Percentiles rank a stretch among this genome's conserved stretches.
phyloP scores from a whole-genome alignment of 2,113 vertebrate genomes.

The Neotragus moschatus region DNA sequence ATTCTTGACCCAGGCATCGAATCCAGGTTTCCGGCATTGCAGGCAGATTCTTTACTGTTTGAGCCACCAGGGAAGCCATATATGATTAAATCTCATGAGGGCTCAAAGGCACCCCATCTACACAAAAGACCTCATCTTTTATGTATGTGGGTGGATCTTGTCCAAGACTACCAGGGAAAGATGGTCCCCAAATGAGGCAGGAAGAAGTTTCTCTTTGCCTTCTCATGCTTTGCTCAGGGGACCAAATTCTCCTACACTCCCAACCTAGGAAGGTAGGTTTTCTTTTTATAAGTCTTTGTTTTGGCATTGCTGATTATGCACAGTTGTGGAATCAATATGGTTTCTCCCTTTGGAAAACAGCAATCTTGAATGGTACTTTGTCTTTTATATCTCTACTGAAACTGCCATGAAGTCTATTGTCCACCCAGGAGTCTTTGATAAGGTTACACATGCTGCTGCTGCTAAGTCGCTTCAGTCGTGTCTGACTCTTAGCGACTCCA shows the following conservation, averaged over 20 bases:
- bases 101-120: background rate
- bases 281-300: background rate
- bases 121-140: background rate
- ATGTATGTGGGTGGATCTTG: background rate
- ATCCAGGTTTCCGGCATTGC: background rate
- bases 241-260: background rate
- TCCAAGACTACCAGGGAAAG: background rate
- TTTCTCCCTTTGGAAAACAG: background rate
- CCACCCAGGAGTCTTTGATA: background rate
- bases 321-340: background rate
- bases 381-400: background rate
- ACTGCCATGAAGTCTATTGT: background rate
- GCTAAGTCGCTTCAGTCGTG: background rate
- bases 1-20: background rate
- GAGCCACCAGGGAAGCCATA: background rate
- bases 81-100: background rate
- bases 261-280: background rate
- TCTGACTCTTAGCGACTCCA: accelerated
- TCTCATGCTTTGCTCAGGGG: background rate
- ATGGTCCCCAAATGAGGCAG: background rate
- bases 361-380: background rate
- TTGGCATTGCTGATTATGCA: background rate
- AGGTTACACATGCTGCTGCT: background rate
- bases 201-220: background rate
- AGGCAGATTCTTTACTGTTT: background rate